Percentiles rank a stretch among this genome's conserved stretches.
phyloP scores from a whole-genome alignment of 2,113 vertebrate genomes.

The Brachyistius frenatus region DNA sequence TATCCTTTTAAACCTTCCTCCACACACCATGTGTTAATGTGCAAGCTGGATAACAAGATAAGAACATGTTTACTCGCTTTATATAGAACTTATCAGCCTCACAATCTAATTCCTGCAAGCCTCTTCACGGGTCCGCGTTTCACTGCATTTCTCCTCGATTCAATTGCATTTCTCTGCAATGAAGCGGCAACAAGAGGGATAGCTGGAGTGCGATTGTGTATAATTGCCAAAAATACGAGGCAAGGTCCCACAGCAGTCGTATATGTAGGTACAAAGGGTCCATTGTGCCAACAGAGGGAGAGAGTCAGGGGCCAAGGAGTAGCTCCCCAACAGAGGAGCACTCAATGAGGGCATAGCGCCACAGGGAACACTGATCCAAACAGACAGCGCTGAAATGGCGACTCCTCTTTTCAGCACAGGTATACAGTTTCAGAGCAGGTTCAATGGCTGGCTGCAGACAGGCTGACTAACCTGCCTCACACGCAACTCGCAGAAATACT shows the following conservation, averaged over 20 bases:
- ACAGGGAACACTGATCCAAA: constrained; percentile 73
- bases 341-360: constrained; percentile 71
- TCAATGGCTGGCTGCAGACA: constrained; percentile 54
- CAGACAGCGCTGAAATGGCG: constrained; percentile 75
- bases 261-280: constrained; percentile 68
- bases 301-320: constrained; percentile 69
- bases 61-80: constrained; percentile 81
- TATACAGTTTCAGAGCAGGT: constrained; percentile 71
- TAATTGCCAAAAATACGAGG: constrained; percentile 69
- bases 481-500: constrained; percentile 55
- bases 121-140: constrained; percentile 62
- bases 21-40: constrained; percentile 77
- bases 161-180: constrained; percentile 67
- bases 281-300: constrained; percentile 69
- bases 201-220: constrained; percentile 47
- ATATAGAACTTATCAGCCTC: constrained; percentile 78
- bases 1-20: constrained; percentile 71
- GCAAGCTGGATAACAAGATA: constrained; percentile 83
- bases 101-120: constrained; percentile 81
- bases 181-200: constrained; percentile 57
- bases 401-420: constrained; percentile 73
- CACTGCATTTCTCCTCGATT: constrained; percentile 55
- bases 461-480: constrained; percentile 53
- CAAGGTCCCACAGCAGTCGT: constrained; percentile 61
- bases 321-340: constrained; percentile 70